These are phyloP conservation scores for Rissa tridactyla DNA, from an alignment of 2,113 vertebrate genomes.

Conservation along the genomic window DNA sequence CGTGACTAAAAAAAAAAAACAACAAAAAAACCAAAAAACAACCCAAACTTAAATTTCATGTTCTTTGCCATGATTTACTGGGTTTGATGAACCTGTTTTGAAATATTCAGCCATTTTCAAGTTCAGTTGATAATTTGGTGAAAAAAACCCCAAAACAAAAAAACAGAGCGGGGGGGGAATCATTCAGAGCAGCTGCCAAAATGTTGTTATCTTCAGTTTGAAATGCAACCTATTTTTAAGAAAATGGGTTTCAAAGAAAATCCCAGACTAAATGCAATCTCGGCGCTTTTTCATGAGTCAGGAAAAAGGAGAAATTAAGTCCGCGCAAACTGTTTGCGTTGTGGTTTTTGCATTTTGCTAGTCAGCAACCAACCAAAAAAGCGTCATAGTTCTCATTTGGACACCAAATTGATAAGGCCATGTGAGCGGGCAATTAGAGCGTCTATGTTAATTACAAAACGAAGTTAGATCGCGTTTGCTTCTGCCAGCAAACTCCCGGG, in stretches of 20 bases:
- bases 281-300: accelerated
- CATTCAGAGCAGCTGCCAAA: neutral
- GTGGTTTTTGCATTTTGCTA: neutral
- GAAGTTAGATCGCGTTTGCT: neutral
- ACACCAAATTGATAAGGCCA: neutral
- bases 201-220: neutral
- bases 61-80: neutral
- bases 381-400: neutral
- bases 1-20: neutral
- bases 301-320: neutral
- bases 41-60: neutral
- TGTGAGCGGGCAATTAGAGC: neutral
- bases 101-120: neutral
- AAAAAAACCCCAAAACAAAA: neutral
- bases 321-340: neutral
- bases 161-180: too few relatives aligned
- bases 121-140: neutral
- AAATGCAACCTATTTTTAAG: neutral
- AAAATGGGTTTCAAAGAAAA: neutral
- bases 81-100: neutral
- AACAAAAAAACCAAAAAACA: too few relatives aligned
- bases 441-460: neutral
- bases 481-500: neutral
- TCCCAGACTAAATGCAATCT: neutral
- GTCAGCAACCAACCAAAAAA: neutral